Percentiles rank a stretch among this genome's conserved stretches.
phyloP scores from a whole-genome alignment of 1,140 invertebrate species.

The Reticulitermes speratus region DNA sequence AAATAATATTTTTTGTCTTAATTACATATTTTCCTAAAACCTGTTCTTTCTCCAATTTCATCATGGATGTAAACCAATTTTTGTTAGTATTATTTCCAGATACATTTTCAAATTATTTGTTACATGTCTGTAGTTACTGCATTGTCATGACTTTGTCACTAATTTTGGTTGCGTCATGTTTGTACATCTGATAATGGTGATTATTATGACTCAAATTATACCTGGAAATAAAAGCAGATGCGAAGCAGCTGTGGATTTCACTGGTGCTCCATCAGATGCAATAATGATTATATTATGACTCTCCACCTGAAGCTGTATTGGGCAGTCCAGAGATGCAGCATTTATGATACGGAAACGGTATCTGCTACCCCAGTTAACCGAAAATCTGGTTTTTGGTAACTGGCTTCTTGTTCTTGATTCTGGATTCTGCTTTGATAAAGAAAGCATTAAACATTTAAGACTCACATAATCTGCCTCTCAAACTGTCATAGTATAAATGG shows the following conservation, averaged over 20 bases:
- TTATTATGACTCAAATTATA: conserved; percentile 40
- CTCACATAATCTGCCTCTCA: too few relatives aligned
- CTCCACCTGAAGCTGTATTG: conserved; percentile 49
- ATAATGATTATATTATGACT: conserved; percentile 47
- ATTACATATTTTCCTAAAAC: too few relatives aligned
- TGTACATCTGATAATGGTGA: background rate
- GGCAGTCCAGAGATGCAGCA: conserved; percentile 47
- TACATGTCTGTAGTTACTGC: too few relatives aligned
- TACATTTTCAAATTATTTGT: too few relatives aligned
- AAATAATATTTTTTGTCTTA: too few relatives aligned
- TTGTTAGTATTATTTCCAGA: too few relatives aligned
- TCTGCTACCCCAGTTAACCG: conserved; percentile 40
- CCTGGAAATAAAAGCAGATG: conserved; percentile 39
- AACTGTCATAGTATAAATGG: too few relatives aligned
- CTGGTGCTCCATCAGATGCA: conserved; percentile 46
- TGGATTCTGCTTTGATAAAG: background rate
- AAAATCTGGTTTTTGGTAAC: conserved; percentile 32
- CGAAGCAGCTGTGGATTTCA: conserved; percentile 39
- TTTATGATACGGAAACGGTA: conserved; percentile 48
- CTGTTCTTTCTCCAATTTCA: too few relatives aligned
- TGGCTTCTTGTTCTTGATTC: background rate
- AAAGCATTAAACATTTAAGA: background rate
- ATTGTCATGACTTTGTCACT: too few relatives aligned
- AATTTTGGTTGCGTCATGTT: background rate
- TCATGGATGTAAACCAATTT: too few relatives aligned